Evolutionary conservation across 2,797 vertebrate species (phyloP), one percentile per base, ranked within the genome.

Genomic region (Setipinna tenuifilis): DNA sequence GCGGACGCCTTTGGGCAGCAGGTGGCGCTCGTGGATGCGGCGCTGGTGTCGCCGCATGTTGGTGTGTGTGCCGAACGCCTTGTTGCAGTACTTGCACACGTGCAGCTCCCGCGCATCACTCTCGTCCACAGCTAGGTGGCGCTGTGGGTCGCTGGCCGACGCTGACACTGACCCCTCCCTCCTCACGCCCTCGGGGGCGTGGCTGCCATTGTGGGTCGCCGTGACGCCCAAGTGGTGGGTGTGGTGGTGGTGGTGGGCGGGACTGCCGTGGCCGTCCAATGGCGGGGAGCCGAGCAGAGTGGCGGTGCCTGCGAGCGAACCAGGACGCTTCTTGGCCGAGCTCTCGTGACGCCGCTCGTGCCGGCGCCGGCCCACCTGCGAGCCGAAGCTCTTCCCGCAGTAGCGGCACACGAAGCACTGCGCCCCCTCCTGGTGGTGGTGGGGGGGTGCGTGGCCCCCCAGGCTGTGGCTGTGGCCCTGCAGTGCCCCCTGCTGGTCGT

Each of bases 21-120:
- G 95, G 88, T 99, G 98, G 0, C 98, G 96, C 85, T 99, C 98
- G 0, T 99, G 98, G 92, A 99, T 98, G 88, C 98, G 94, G 4
- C 98, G 98, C 86, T 99, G 98, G 89, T 99, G 98, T 44, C 98
- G 92, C 7, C 98, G 94, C 98, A 99, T 98, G 86, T 99, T 99
- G 48, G 98, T 99, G 84, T 99, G 98, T 35, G 98, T 99, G 84
- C 98, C 98, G 88, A 99, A 99, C 35, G 98, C 96, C 92, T 99
- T 99, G 82, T 97, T 99, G 92, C 98, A 99, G 86, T 99, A 98
- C 89, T 98, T 98, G 94, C 98, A 99, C 0, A 97, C 97, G 88
- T 99, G 98, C 83, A 98, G 94, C 83, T 99, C 98, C 89, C 96
- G 98, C 12, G 96, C 95, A 83, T 98, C 98, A 0, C 96, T 98